Evolutionary conservation across 2,113 vertebrate species (phyloP).

Genomic region (Dunckerocampus dactyliophorus): DNA sequence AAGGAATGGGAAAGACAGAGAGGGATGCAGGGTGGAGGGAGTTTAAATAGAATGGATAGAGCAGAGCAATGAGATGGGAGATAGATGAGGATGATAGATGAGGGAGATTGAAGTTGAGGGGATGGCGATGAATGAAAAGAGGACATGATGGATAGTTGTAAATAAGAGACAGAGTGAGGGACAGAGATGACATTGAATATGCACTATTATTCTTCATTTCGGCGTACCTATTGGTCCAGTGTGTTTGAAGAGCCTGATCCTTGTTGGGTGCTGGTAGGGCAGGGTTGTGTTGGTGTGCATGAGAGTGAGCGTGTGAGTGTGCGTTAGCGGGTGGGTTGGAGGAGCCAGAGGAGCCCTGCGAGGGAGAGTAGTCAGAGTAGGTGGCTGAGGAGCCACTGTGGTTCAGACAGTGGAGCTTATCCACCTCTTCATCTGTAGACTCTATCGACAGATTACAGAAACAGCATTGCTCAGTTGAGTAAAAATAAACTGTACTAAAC

Average conservation of each 20-base stretch:
- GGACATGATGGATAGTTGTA: slow-evolving; percentile 21
- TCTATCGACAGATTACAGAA: slow-evolving; percentile 69
- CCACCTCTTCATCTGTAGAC: slow-evolving; percentile 95
- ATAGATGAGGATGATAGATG: slow-evolving; percentile 23
- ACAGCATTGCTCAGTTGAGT: slow-evolving; percentile 9
- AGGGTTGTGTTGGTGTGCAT: slow-evolving; percentile 63
- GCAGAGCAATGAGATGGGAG: slow-evolving; percentile 15
- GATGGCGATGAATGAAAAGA: slow-evolving; percentile 12
- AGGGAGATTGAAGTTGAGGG: slow-evolving; percentile 20
- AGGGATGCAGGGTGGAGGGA: slow-evolving; percentile 7
- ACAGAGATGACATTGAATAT: slow-evolving; percentile 18
- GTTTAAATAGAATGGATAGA: slow-evolving; percentile 20
- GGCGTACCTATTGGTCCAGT: slow-evolving; percentile 95
- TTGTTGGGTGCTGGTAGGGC: slow-evolving; percentile 84
- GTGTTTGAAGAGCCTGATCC: slow-evolving; percentile 87
- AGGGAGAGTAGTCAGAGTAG: slow-evolving; percentile 98
- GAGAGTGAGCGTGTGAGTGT: slow-evolving; percentile 46
- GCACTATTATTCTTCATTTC: slow-evolving; percentile 6
- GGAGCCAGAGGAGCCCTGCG: slow-evolving; percentile 95
- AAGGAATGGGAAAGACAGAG: slow-evolving; percentile 29
- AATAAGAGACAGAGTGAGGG: background rate
- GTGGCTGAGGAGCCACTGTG: slow-evolving; percentile 98
- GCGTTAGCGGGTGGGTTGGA: slow-evolving; percentile 84
- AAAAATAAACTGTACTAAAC: slow-evolving; percentile 11
- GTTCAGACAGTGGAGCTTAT: slow-evolving; percentile 97